A percentile compares a stretch with the other conserved stretches of the same genome.
phyloP scores from a whole-genome alignment of 2,888 invertebrate species.

The Parnassius apollo region DNA sequence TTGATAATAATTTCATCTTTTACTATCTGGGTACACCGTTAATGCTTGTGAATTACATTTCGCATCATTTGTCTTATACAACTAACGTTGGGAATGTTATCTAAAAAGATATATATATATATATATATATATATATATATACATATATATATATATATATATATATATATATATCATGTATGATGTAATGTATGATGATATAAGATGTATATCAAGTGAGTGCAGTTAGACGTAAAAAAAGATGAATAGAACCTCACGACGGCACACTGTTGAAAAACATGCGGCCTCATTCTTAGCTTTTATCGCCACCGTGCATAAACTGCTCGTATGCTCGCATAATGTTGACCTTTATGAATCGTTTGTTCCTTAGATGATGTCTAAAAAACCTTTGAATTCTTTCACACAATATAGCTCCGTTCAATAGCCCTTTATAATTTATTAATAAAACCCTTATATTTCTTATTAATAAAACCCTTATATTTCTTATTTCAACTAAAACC shows the following conservation, averaged over 20 bases:
- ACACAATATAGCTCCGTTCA: conserved; percentile 1
- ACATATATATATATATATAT: no score
- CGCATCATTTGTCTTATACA: no score
- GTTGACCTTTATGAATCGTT: conserved; percentile 32
- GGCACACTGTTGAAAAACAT: conserved; percentile 66
- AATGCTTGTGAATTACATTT: no score
- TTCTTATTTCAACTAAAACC: conserved; percentile 46
- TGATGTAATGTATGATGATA: neutral
- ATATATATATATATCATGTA: no score
- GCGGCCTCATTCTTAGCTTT: conserved; percentile 66
- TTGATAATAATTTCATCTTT: no score
- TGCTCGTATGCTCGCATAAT: conserved; percentile 40
- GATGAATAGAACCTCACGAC: conserved; percentile 63
- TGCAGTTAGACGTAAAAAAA: conserved; percentile 29
- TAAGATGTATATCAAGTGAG: conserved; percentile 1
- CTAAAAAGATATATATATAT: no score
- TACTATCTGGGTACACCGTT: no score
- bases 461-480: conserved; percentile 21
- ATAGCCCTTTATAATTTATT: neutral
- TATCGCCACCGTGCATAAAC: conserved; percentile 54
- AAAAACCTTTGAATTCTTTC: neutral
- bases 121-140: no score
- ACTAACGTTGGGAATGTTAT: no score
- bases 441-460: conserved; percentile 2
- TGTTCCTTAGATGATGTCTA: conserved; percentile 4